Evolutionary conservation across 2,888 invertebrate genomes (phyloP), one percentile per base, ranked within the genome.

Genomic region (Heliconius erato): DNA sequence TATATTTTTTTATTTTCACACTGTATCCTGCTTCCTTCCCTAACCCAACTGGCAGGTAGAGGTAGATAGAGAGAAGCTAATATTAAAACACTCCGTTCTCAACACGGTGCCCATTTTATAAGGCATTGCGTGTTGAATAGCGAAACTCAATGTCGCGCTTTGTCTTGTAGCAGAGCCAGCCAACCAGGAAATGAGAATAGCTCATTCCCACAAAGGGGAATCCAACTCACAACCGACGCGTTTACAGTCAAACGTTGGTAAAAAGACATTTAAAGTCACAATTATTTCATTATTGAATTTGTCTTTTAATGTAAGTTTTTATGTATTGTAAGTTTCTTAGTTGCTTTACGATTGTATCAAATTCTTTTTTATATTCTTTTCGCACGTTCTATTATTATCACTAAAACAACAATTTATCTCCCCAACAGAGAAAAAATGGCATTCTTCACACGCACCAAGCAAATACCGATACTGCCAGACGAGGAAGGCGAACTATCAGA

Each of bases 381-480:
- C 63, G 9, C 63, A n/a, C 1, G n/a, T n/a, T 54, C 7, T 11
- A 63, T 63, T n/a, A 63, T n/a, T 32, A 63, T n/a, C 26, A 40
- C n/a, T 40, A 76, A 54, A 54, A 76, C 6, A 63, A 76, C n/a
- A 63, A 76, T n/a, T n/a, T 16, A 44, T 49, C 85, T 81, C 83
- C 63, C 91, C 96, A 96, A 54, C 96, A 99, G 99, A 96, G 99
- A 99, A 95, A 99, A 99, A 95, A 99, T 99, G 98, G 98, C 99
- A 69, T 99, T 99, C 96, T 99, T 99, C 94, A 99, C 99, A 1
- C 97, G 98, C 88, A 97, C 97, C 85, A 98, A 98, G 88, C 93
- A 97, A 59, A 97, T 98, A 89, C 98, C 98, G 82, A 96, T 98
- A 85, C 92, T 98, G 85, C 98, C 98, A 2, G 96, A 97, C 28